Base-by-base conservation (phyloP, 2,113 vertebrate genomes). In the Paraplagusia blochii region DNA sequence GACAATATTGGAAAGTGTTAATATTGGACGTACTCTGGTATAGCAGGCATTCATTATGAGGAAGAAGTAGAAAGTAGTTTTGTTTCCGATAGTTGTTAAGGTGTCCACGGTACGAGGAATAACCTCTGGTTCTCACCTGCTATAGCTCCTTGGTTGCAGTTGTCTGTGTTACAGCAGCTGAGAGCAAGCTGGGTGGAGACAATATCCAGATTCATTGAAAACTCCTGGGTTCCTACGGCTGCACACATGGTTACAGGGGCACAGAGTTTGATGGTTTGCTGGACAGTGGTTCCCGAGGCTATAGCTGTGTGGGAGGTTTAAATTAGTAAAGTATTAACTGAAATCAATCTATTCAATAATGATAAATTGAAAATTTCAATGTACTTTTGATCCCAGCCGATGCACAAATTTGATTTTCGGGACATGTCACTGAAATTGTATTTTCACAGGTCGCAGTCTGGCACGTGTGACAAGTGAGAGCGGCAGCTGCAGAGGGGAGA, bases 251-350 rank as follows among this genome's bases (percentile, higher is more conserved):
- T 13, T 11, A 46, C 9, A 1, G 53, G 0, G 11, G 53, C 58
- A 47, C 67, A 70, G 1, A 14, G 46, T 15, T 35, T 42, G 40
- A n/a, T n/a, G n/a, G n/a, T n/a, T n/a, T 12, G n/a, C n/a, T 3
- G 17, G 0, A 0, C 0, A 12, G 9, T 0, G 3, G 0, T 46
- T 40, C 38, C 56, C 15, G 5, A 10, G 19, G 10, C n/a, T 40
- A 0, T 33, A 1, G n/a, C n/a, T 4, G 58, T 69, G 4, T 9
- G 50, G 42, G 51, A n/a, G 50, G 38, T 12, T 16, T 4, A 5
- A 49, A 8, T 46, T 46, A 22, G 22, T 29, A 29, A 29, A 29
- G 22, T 6, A 29, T 29, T 29, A 29, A 2, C 22, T 29, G 6
- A 29, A 29, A 29, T n/a, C n/a, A n/a, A 29, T 29, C 22, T 29